Percentiles rank a stretch among this genome's conserved stretches.
Evolutionary conservation across 2,113 vertebrate genomes (phyloP).

Genomic region (Gasterosteus nipponicus): DNA sequence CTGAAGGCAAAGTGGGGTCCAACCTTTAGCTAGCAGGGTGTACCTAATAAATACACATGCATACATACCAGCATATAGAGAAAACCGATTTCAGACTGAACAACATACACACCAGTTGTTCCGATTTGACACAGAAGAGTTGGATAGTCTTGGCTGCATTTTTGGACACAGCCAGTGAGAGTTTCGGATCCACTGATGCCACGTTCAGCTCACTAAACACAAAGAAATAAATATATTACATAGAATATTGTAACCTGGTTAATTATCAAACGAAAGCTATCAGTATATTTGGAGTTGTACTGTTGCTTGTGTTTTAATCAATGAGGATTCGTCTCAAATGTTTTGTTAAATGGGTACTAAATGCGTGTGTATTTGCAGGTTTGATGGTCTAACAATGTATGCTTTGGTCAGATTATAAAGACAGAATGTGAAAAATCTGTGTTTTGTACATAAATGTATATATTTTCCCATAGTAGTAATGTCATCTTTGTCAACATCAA

Average conservation of each 20-base stretch:
- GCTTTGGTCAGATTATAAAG: neutral
- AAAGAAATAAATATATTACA: neutral
- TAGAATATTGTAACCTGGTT: neutral
- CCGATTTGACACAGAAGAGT: conserved; percentile 94
- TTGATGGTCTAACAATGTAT: neutral
- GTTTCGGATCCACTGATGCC: conserved; percentile 90
- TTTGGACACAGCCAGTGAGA: conserved; percentile 91
- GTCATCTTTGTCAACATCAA: neutral
- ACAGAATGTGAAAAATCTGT: neutral
- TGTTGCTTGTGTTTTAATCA: neutral
- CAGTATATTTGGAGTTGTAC: neutral
- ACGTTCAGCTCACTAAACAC: conserved; percentile 92
- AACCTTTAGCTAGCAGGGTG: too few species aligned
- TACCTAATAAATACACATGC: neutral
- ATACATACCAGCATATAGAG: neutral
- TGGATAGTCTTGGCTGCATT: conserved; percentile 96
- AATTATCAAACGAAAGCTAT: neutral
- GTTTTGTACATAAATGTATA: neutral
- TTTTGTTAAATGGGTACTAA: neutral
- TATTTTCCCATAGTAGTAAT: neutral
- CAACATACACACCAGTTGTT: conserved; percentile 90
- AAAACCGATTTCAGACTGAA: neutral
- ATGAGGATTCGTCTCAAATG: neutral
- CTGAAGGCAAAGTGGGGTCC: too few species aligned
- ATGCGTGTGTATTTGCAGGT: too few species aligned